Base-by-base conservation (phyloP, 2,888 invertebrate genomes). In the Agrotis puta region DNA sequence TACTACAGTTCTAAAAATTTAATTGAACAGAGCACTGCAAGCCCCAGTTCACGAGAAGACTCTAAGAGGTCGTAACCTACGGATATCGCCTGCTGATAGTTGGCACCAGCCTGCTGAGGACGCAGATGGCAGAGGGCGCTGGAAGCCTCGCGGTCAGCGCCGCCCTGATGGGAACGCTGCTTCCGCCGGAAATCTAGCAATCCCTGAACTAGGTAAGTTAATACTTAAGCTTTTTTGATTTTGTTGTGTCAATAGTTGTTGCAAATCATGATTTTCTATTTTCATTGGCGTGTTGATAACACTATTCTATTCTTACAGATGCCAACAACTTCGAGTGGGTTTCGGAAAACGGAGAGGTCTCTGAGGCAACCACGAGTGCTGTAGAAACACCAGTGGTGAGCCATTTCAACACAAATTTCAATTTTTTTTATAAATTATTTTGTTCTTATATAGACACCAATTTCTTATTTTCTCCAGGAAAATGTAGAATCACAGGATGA, bases 51-150 rank as follows among this genome's bases (percentile, higher is more conserved):
- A 94, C 63, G 94, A 95, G 77, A 94, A 93, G 79, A 85, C 79
- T 13, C 82, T 95, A 3, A 87, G 93, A 48, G 95, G 94, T 13
- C 91, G 93, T 54, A 89, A 87, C 69, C 88, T 97, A 57, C 92
- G 93, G 81, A 96, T 97, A 67, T 95, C 94, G 0, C 96, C 97
- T 0, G 97, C 97, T 0, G 97, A 97, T 85, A 96, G 96, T 70
- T 97, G 97, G 97, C 97, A 97, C 87, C 97, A 97, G 85, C 97
- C 97, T 0, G 92, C 89, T 0, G 94, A 94, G 78, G 92, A 92
- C 58, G 87, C 91, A 0, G 89, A 93, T 51, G 94, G 93, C 83
- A 81, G 92, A 76, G 91, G 94, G 11, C 92, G 91, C 27, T 94
- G 92, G 92, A 93, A 90, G 86, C 50, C 58, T 1, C 85, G 85